phyloP scores from a whole-genome alignment of 1,140 invertebrate genomes.

The Orchestia grillus region DNA sequence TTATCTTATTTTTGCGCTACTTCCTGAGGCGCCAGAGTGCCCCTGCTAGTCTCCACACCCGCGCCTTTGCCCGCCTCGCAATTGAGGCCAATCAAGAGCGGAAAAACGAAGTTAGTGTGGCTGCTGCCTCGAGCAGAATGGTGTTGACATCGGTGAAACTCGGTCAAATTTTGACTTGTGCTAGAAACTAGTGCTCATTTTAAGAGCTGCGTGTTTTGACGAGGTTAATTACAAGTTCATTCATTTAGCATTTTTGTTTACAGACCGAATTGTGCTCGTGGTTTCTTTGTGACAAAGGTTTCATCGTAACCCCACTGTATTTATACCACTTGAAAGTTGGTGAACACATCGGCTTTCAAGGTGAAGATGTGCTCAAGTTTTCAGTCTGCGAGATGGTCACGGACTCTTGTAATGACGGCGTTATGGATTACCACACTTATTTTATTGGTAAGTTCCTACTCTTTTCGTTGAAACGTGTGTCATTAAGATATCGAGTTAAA shows the following conservation, averaged over 20 bases:
- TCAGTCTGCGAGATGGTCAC: not conserved
- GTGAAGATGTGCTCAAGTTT: not conserved
- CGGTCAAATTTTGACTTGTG: not conserved
- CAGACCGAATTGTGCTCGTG: not conserved
- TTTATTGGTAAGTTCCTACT: not conserved
- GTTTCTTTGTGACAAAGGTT: not conserved
- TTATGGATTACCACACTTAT: not conserved
- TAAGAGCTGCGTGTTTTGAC: not conserved
- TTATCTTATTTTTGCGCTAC: not conserved
- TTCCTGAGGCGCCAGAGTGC: not conserved
- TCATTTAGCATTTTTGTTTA: not conserved
- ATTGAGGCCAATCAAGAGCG: constrained; percentile 34
- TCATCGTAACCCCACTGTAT: not conserved
- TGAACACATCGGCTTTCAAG: not conserved
- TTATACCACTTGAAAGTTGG: not conserved
- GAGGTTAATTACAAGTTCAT: not conserved
- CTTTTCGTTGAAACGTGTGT: not conserved
- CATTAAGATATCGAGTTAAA: not conserved
- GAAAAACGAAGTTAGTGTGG: constrained; percentile 7
- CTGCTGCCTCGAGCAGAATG: not conserved
- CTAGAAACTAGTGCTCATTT: not conserved
- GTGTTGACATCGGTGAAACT: not conserved
- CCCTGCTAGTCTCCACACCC: not conserved
- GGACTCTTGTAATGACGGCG: not conserved
- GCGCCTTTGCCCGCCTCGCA: not conserved